phyloP scores from a whole-genome alignment of 2,113 vertebrate genomes.

The Campylomormyrus tamandua region DNA sequence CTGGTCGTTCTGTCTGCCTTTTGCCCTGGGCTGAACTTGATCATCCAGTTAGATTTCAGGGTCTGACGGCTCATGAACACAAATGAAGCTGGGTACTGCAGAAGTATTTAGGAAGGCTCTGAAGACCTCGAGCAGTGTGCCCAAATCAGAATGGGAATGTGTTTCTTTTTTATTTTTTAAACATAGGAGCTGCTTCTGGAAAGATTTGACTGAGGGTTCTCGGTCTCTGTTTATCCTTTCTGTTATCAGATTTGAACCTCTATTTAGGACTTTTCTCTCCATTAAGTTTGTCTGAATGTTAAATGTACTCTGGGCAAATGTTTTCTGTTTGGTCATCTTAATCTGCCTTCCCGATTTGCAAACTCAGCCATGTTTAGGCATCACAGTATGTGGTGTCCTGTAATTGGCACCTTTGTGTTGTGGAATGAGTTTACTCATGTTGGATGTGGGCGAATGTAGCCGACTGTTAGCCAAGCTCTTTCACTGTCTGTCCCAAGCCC shows the following conservation, averaged over 20 bases:
- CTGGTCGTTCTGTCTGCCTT: neutral
- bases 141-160: neutral
- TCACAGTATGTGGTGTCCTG: neutral
- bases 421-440: neutral
- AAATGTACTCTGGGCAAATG: neutral
- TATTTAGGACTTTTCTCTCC: neutral
- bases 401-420: neutral
- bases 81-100: neutral
- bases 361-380: neutral
- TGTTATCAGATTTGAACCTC: neutral
- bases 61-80: neutral
- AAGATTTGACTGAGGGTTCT: neutral
- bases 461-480: neutral
- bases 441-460: neutral
- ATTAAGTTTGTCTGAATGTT: neutral
- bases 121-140: neutral
- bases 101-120: neutral
- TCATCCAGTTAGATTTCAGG: neutral
- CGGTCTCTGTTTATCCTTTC: neutral
- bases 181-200: neutral
- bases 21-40: neutral
- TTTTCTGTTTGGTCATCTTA: neutral
- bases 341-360: neutral
- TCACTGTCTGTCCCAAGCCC: neutral
- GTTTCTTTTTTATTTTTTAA: neutral